These are phyloP conservation scores for Limonius californicus DNA, from an alignment of 1,140 invertebrate species.

Conservation along the genomic window DNA sequence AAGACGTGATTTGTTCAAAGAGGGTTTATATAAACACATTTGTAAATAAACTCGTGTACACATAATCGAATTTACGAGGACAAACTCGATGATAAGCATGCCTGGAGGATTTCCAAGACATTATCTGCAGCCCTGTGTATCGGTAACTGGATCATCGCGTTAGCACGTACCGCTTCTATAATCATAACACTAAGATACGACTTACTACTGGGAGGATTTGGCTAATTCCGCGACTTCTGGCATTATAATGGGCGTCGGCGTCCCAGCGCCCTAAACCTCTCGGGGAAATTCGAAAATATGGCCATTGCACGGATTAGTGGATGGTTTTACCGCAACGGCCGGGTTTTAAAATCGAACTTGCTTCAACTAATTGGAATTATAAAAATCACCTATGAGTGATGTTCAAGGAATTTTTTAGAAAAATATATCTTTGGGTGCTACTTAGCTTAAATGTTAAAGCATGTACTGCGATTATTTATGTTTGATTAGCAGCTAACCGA, in stretches of 20 bases:
- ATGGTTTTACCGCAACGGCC: no score
- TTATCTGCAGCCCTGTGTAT: slow-evolving; percentile 13
- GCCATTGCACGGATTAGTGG: not conserved
- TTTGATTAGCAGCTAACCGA: no score
- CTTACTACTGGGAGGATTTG: slow-evolving; percentile 10
- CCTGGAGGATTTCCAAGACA: slow-evolving; percentile 14
- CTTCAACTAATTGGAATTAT: no score
- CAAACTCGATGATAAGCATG: slow-evolving; percentile 14
- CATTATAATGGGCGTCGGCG: not conserved
- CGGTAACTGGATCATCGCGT: slow-evolving; percentile 14
- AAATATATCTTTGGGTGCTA: no score
- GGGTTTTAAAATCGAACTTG: no score
- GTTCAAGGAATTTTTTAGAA: no score
- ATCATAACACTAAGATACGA: slow-evolving; percentile 14
- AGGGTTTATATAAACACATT: slow-evolving; percentile 10
- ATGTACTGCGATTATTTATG: no score
- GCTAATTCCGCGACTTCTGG: slow-evolving; percentile 6
- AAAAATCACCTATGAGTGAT: no score
- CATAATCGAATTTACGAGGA: slow-evolving; percentile 15
- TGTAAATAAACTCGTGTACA: slow-evolving; percentile 14
- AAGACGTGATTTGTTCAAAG: slow-evolving; percentile 10
- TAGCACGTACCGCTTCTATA: slow-evolving; percentile 13
- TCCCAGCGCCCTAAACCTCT: not conserved
- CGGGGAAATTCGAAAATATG: not conserved
- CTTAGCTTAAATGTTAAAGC: no score